phyloP scores from a whole-genome alignment of 2,888 invertebrate species.

The Elmis aenea region DNA sequence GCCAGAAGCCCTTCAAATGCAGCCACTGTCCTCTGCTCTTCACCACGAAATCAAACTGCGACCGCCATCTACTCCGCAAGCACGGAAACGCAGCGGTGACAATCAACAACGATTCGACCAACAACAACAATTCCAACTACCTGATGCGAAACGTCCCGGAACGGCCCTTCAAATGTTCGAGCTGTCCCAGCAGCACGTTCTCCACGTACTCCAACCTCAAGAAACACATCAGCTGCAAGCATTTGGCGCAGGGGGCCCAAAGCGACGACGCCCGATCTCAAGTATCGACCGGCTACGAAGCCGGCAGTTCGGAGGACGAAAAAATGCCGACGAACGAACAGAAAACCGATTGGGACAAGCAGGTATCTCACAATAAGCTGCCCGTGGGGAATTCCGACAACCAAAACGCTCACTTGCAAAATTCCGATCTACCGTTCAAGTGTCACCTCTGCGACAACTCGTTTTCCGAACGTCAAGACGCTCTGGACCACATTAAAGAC shows the following conservation, averaged over 20 bases:
- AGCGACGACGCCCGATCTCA: conserved; percentile 36
- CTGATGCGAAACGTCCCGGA: conserved; percentile 67
- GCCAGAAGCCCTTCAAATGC: conserved; percentile 95
- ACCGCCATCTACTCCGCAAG: conserved; percentile 86
- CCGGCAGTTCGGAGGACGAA: conserved; percentile 45
- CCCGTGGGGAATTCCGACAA: conserved; percentile 22
- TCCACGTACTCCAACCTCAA: conserved; percentile 73
- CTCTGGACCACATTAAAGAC: conserved; percentile 74
- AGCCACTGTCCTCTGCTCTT: conserved; percentile 88
- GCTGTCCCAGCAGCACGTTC: conserved; percentile 79
- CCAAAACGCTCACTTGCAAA: conserved; percentile 40
- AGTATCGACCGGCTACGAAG: conserved; percentile 40
- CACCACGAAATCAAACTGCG: conserved; percentile 96
- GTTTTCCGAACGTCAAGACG: conserved; percentile 72
- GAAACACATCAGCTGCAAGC: conserved; percentile 72
- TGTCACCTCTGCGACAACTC: conserved; percentile 90
- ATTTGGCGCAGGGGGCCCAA: conserved; percentile 51
- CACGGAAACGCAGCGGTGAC: conserved; percentile 60
- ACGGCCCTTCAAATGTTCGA: conserved; percentile 72
- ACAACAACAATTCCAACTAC: conserved; percentile 41
- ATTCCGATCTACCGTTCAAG: conserved; percentile 76
- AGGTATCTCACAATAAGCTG: conserved; percentile 33
- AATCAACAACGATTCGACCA: conserved; percentile 34
- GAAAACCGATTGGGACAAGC: conserved; percentile 35
- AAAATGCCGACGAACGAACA: conserved; percentile 41